These are phyloP conservation scores for Meloidogyne chitwoodi DNA, from an alignment of 1,140 invertebrate genomes.

Conservation along the genomic window DNA sequence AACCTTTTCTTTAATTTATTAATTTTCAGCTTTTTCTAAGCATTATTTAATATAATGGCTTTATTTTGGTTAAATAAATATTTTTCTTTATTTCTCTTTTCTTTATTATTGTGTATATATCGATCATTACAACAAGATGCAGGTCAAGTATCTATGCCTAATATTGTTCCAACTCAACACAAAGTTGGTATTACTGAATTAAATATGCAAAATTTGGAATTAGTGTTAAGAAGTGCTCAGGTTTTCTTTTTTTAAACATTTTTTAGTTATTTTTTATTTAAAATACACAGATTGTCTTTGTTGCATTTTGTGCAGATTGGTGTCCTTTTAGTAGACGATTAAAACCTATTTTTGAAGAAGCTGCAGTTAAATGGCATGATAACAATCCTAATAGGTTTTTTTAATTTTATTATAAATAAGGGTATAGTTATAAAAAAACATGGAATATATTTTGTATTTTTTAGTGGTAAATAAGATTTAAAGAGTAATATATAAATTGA, in stretches of 20 bases:
- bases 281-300: slow-evolving; percentile 51
- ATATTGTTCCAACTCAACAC: not conserved
- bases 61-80: not conserved
- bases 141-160: not conserved
- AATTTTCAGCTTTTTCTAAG: not conserved
- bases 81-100: not conserved
- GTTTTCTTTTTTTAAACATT: slow-evolving; percentile 4
- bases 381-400: slow-evolving; percentile 70
- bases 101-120: not conserved
- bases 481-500: not conserved
- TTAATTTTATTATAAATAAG: too few species aligned
- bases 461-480: not conserved
- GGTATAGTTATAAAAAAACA: too few species aligned
- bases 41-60: not conserved
- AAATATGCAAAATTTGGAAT: slow-evolving; percentile 29
- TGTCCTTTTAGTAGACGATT: slow-evolving; percentile 80
- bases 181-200: slow-evolving; percentile 26
- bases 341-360: slow-evolving; percentile 91
- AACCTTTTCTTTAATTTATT: not conserved
- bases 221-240: slow-evolving; percentile 30
- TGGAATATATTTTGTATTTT: too few species aligned
- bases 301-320: slow-evolving; percentile 68
- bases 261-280: slow-evolving; percentile 14
- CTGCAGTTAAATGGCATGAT: slow-evolving; percentile 77
- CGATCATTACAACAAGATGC: not conserved